These are phyloP conservation scores for Rhopilema esculentum DNA, from an alignment of 30 jellyfish, hydroid and myxozoan genomes.

Conservation along the genomic window DNA sequence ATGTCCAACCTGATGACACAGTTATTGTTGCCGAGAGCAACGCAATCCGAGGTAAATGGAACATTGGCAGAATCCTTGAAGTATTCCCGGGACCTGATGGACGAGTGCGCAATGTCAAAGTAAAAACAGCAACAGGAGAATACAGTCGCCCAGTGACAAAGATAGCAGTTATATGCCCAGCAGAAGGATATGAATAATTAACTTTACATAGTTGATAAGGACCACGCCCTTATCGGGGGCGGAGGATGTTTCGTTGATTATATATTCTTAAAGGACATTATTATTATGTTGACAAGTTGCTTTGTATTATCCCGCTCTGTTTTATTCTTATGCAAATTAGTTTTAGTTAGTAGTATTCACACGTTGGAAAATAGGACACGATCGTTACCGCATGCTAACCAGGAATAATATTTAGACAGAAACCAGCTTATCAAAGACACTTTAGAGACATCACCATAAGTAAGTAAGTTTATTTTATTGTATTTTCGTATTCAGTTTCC, in stretches of 20 bases:
- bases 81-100: constrained; percentile 77
- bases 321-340: neutral
- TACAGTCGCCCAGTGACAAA: constrained; percentile 74
- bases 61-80: constrained; percentile 47
- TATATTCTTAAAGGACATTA: neutral
- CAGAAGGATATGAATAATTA: constrained; percentile 24
- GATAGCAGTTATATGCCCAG: constrained; percentile 66
- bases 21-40: constrained; percentile 54
- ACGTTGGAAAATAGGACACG: neutral
- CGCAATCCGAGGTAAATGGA: constrained; percentile 79
- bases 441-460: neutral
- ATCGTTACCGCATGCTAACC: neutral
- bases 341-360: neutral
- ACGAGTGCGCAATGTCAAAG: constrained; percentile 65
- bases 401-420: neutral
- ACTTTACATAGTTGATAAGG: constrained; percentile 24
- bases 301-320: constrained; percentile 17
- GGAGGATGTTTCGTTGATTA: constrained; percentile 68
- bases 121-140: constrained; percentile 63
- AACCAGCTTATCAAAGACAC: neutral
- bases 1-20: constrained; percentile 56
- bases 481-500: neutral
- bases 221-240: constrained; percentile 57
- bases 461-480: neutral
- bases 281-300: constrained; percentile 19